phyloP scores from a whole-genome alignment of 2,888 invertebrate species.

The Macaria liturata region DNA sequence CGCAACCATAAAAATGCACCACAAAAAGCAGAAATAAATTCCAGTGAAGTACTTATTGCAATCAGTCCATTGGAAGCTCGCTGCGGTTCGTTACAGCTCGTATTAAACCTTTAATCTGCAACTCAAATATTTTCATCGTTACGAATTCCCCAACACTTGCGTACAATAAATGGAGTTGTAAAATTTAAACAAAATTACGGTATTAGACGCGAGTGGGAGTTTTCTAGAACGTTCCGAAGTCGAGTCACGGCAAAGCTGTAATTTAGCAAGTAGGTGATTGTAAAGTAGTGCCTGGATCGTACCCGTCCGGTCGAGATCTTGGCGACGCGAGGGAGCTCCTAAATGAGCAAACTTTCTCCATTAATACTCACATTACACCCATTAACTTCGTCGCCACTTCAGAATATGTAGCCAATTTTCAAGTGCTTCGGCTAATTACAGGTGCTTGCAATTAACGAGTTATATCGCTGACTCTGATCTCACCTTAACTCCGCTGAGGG shows the following conservation, averaged over 20 bases:
- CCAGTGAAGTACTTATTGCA: conserved; percentile 32
- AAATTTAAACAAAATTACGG: conserved; percentile 52
- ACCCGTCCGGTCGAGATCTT: conserved; percentile 52
- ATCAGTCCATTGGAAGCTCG: conserved; percentile 36
- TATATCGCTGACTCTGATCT: conserved; percentile 58
- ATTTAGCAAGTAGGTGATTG: conserved; percentile 72
- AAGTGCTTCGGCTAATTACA: conserved; percentile 66
- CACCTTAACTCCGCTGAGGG: conserved; percentile 50
- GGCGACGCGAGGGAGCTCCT: conserved; percentile 55
- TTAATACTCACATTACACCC: conserved; percentile 76
- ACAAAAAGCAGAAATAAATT: neutral
- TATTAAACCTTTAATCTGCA: conserved; percentile 37
- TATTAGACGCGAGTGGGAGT: conserved; percentile 41
- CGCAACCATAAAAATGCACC: too few species aligned
- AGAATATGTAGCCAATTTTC: conserved; percentile 66
- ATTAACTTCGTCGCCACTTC: conserved; percentile 66
- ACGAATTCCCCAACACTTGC: conserved; percentile 36
- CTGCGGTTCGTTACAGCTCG: conserved; percentile 43
- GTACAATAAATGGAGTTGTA: conserved; percentile 38
- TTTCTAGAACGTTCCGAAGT: conserved; percentile 43
- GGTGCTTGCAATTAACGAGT: conserved; percentile 67
- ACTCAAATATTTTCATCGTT: conserved; percentile 31
- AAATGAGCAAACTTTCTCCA: conserved; percentile 78
- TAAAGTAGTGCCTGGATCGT: conserved; percentile 58
- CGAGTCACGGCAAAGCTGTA: conserved; percentile 67